phyloP scores from a whole-genome alignment of 2,797 vertebrate genomes.

The Hephaestus fuliginosus region DNA sequence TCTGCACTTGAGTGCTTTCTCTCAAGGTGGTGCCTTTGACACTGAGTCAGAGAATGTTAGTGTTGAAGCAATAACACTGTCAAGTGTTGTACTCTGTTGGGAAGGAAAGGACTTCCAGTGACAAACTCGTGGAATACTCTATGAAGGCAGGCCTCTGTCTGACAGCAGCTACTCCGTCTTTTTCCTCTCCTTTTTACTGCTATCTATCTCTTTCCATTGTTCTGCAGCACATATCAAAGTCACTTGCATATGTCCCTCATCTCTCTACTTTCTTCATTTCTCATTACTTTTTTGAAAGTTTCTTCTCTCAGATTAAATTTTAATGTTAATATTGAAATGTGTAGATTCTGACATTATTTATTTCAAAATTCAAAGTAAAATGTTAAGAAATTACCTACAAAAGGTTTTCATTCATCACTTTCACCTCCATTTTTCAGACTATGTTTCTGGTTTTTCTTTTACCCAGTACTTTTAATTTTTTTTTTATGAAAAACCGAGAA shows the following conservation, averaged over 20 bases:
- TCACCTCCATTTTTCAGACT: too few species aligned
- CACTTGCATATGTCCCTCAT: neutral
- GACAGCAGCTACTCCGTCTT: neutral
- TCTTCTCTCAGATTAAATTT: neutral
- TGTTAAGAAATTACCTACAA: neutral
- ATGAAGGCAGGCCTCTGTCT: constrained; percentile 1
- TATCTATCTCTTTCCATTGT: constrained; percentile 5
- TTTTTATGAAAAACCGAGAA: neutral
- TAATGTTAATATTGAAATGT: neutral
- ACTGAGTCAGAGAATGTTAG: constrained; percentile 31
- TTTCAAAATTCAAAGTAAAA: neutral
- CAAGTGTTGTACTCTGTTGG: constrained; percentile 42
- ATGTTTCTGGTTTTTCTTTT: too few species aligned
- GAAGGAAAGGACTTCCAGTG: constrained; percentile 32
- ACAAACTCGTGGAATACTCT: constrained; percentile 19
- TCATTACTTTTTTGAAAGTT: neutral
- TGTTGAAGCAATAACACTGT: constrained; percentile 27
- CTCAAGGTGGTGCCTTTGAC: constrained; percentile 35
- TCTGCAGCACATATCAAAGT: neutral
- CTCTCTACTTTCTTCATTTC: neutral
- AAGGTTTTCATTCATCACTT: neutral
- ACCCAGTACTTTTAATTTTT: neutral
- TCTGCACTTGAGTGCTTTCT: constrained; percentile 36
- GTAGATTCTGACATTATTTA: neutral
- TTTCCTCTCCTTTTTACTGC: neutral